Percentiles rank a stretch among this genome's conserved stretches.
These are phyloP conservation scores for Aspidapion aeneum DNA, from an alignment of 2,888 invertebrate species.

Conservation along the genomic window DNA sequence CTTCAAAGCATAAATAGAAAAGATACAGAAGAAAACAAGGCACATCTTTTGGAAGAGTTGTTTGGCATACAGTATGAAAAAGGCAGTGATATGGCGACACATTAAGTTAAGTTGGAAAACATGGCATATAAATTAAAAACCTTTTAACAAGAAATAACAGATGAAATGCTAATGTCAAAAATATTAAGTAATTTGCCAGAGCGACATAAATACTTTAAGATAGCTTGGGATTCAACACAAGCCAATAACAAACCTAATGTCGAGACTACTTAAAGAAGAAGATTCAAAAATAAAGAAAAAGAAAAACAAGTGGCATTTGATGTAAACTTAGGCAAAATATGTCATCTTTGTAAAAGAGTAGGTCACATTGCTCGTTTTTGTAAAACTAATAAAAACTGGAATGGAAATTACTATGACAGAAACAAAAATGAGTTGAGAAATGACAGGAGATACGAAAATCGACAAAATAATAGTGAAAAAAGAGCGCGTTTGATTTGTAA, in stretches of 20 bases:
- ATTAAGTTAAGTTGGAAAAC: conserved; percentile 20
- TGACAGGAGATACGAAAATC: too few species aligned
- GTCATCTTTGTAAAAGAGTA: conserved; percentile 10
- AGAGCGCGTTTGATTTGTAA: conserved; percentile 9
- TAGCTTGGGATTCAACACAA: conserved; percentile 21
- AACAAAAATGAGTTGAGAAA: background rate
- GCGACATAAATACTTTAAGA: conserved; percentile 39
- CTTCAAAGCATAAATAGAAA: conserved; percentile 8
- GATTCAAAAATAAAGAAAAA: conserved; percentile 9
- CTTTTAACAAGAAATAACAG: conserved; percentile 12
- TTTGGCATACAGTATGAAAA: conserved; percentile 9
- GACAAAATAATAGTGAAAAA: background rate
- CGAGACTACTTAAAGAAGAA: conserved; percentile 19
- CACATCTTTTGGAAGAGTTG: conserved; percentile 13
- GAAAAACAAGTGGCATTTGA: conserved; percentile 11
- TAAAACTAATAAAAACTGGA: background rate
- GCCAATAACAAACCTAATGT: conserved; percentile 13
- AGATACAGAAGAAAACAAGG: conserved; percentile 14
- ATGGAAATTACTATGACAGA: background rate
- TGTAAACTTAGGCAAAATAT: conserved; percentile 4
- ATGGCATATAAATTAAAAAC: conserved; percentile 16
- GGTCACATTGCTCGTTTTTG: conserved; percentile 14
- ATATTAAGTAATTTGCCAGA: conserved; percentile 23
- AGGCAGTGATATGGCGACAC: conserved; percentile 1
- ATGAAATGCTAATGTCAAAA: conserved; percentile 23